A percentile compares a stretch with the other conserved stretches of the same genome.
Evolutionary conservation across 2,888 invertebrate genomes (phyloP).

Genomic region (Tiliacea citrago): DNA sequence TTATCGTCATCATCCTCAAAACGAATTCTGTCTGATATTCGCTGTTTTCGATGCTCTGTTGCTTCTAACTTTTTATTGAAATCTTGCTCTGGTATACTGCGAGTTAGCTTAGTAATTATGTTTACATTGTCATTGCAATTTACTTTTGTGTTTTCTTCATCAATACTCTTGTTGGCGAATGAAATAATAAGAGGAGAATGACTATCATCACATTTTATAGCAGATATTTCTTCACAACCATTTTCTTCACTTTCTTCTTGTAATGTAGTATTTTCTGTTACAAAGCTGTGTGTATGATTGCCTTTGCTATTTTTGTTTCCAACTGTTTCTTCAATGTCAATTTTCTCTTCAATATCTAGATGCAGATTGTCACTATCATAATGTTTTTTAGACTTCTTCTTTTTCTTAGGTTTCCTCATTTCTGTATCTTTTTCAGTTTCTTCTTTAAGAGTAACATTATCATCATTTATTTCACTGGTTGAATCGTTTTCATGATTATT

Average conservation of each 20-base stretch:
- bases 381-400: slow-evolving; percentile 67
- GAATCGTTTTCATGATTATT: slow-evolving; percentile 50
- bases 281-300: slow-evolving; percentile 27
- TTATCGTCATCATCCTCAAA: slow-evolving; percentile 78
- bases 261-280: slow-evolving; percentile 29
- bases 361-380: slow-evolving; percentile 46
- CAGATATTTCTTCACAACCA: slow-evolving; percentile 62
- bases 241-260: slow-evolving; percentile 47
- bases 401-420: slow-evolving; percentile 62
- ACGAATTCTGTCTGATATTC: slow-evolving; percentile 77
- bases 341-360: slow-evolving; percentile 29
- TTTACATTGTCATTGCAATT: slow-evolving; percentile 26
- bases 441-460: slow-evolving; percentile 29
- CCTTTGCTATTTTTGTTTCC: slow-evolving; percentile 5
- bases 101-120: slow-evolving; percentile 19
- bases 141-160: slow-evolving; percentile 20
- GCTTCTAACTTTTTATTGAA: slow-evolving; percentile 11
- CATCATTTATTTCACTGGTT: slow-evolving; percentile 27
- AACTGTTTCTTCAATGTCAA: slow-evolving; percentile 31
- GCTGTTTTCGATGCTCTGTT: slow-evolving; percentile 51
- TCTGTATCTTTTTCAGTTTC: slow-evolving; percentile 38
- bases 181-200: slow-evolving; percentile 45
- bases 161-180: slow-evolving; percentile 37
- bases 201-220: slow-evolving; percentile 60
- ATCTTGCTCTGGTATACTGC: not conserved